Base-by-base conservation (phyloP, 1,140 invertebrate species). In the Heliothis subflexa region DNA sequence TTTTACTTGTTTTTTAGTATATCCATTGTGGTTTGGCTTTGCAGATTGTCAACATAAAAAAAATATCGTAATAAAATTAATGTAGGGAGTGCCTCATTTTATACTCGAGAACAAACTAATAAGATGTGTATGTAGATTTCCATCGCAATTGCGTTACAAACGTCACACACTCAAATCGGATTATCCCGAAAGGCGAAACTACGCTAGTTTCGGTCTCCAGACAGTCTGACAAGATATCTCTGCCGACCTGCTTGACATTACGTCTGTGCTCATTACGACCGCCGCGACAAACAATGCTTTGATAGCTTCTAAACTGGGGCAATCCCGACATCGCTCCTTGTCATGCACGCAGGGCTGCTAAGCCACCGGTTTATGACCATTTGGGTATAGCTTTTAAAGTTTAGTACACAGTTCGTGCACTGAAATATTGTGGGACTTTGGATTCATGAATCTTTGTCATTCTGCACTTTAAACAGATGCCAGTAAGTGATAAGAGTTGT, bases 251-350 rank as follows among this genome's bases (percentile, higher is more conserved):
- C 40, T 68, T 84, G 82, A 78, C 83, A 83, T 86, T 82, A 84
- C 83, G 80, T 79, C 78, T 83, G 77, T 80, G 74, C 81, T 70
- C 75, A 80, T 80, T 79, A 80, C 83, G 82, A 78, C 78, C 82
- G 74, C 66, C 81, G 79, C 86, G 85, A 91, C 89, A 89, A 91
- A 91, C 89, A 92, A 93, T 92, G 86, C 87, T 91, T 87, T 87
- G 86, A 89, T 89, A 87, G 83, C 84, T 85, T 77, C 83, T 86
- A 87, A 93, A 89, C 83, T 89, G 88, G 92, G 89, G 78, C 91
- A 89, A 92, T 89, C 87, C 87, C 83, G 79, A 83, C 78, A 90
- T 86, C 88, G 81, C 78, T 93, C 91, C 84, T 82, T 86, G 81
- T 75, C 73, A 75, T 50, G 21, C 57, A 3, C 47, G 59, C 64